Evolutionary conservation across 2,888 invertebrate species (phyloP), one percentile per base, ranked within the genome.

Genomic region (Apotomis betuletana): DNA sequence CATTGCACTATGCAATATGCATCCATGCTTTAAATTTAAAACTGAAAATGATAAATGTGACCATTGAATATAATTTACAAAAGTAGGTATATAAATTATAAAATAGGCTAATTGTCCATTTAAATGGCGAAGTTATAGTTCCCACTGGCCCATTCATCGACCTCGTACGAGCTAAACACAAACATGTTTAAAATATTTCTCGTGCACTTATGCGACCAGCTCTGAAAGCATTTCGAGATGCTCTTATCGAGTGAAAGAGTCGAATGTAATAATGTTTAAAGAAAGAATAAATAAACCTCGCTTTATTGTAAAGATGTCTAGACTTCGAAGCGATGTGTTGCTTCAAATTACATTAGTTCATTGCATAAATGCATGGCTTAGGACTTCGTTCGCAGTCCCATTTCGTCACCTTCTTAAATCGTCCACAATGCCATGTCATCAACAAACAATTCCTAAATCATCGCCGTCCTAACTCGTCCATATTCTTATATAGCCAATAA

Each of bases 231-330:
- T 59, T 58, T 27, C 63, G 27, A 64, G 49, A 38, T 69, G 59
- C 70, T 70, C 64, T 70, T 65, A 70, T 65, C 59, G 60, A 64
- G 54, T 44, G 54, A 55, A 44, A 41, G 55, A 44, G 10, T 60
- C 64, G 54, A 15, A 60, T 49, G 60, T 59, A 64, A 52, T 64
- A 59, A 52, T 62, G 44, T 44, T 54, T 60, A 46, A 38, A 41
- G n/a, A 13, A 54, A 36, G 52, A 61, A 12, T 58, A 6, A 60
- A 38, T 54, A 27, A 55, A 27, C n/a, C 4, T 27, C 36, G 54
- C 8, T 10, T 4, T 52, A 27, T 52, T 38, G 59, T 36, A 54
- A 59, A 51, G 54, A 60, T 65, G 49, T 64, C 59, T 70, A 68
- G 61, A 62, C 61, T 61, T 44, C 27, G 58, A 41, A 41, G 52